phyloP scores from a whole-genome alignment of 2,888 invertebrate genomes.

The Zhengitettix transpicula region DNA sequence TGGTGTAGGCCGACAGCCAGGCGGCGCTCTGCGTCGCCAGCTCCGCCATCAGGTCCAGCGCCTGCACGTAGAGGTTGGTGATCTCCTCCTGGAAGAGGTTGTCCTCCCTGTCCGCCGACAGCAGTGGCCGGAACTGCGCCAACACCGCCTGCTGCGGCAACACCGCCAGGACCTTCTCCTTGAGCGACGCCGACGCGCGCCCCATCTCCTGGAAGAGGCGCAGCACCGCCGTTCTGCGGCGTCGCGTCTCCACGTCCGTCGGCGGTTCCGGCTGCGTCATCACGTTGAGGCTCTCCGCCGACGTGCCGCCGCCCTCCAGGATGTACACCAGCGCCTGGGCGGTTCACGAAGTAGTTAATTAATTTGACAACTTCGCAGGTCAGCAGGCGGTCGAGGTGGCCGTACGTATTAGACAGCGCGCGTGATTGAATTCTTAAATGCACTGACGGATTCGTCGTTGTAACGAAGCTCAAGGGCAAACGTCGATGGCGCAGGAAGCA shows the following conservation, averaged over 20 bases:
- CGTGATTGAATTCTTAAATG: no score
- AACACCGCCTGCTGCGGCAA: slow-evolving; percentile 27
- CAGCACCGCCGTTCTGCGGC: slow-evolving; percentile 28
- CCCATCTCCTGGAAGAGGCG: slow-evolving; percentile 30
- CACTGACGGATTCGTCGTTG: no score
- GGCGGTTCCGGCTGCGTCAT: no score
- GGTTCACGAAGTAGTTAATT: no score
- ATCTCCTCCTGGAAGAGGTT: slow-evolving; percentile 19
- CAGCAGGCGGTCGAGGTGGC: no score
- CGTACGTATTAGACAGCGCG: no score
- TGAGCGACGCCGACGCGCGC: slow-evolving; percentile 21
- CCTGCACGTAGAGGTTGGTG: slow-evolving; percentile 27
- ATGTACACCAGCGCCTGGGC: slow-evolving; percentile 24
- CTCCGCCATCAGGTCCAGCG: slow-evolving; percentile 31
- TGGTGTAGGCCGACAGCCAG: slow-evolving; percentile 29
- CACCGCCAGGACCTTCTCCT: slow-evolving; percentile 23
- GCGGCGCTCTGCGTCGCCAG: slow-evolving; percentile 26
- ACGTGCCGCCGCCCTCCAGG: slow-evolving; percentile 22
- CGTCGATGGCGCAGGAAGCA: no score
- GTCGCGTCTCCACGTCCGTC: slow-evolving; percentile 21
- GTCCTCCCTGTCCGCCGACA: slow-evolving; percentile 17
- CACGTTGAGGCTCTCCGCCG: no score
- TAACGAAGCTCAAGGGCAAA: no score
- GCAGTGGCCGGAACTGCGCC: slow-evolving; percentile 25
- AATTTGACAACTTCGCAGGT: no score